A percentile compares a stretch with the other conserved stretches of the same genome.
Evolutionary conservation across 2,888 invertebrate genomes (phyloP).

Genomic region (Drosophila cracens): DNA sequence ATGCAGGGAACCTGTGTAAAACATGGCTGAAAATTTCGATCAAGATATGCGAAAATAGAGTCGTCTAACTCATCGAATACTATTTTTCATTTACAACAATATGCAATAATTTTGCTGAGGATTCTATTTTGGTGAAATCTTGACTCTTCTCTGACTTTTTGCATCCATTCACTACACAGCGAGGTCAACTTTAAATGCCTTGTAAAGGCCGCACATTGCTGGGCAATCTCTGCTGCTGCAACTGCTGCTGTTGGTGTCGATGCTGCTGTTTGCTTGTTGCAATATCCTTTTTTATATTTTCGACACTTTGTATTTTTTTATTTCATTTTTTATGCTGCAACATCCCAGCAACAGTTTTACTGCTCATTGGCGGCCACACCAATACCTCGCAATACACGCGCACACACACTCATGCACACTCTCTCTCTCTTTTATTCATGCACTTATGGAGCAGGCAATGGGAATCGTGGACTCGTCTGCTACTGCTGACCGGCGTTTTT

Average conservation of each 20-base stretch:
- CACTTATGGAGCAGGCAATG: conserved; percentile 44
- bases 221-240: conserved; percentile 11
- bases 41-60: neutral
- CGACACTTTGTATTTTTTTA: conserved; percentile 58
- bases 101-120: neutral
- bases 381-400: conserved; percentile 30
- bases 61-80: neutral
- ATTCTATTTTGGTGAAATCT: neutral
- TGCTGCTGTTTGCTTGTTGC: conserved; percentile 23
- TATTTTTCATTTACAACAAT: neutral
- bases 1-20: neutral
- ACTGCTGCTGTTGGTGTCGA: conserved; percentile 9
- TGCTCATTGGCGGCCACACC: conserved; percentile 70
- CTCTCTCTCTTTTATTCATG: conserved; percentile 33
- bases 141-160: conserved; percentile 1
- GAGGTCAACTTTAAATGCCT: conserved; percentile 13
- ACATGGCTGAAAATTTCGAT: neutral
- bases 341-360: conserved; percentile 76
- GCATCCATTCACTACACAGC: conserved; percentile 5
- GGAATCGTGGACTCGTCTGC: conserved; percentile 55
- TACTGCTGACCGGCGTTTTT: conserved; percentile 73
- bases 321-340: conserved; percentile 50
- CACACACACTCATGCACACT: conserved; percentile 13
- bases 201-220: conserved; percentile 7
- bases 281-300: conserved; percentile 63